phyloP scores from a whole-genome alignment of 2,113 vertebrate genomes.

The Phalacrocorax pelagicus region DNA sequence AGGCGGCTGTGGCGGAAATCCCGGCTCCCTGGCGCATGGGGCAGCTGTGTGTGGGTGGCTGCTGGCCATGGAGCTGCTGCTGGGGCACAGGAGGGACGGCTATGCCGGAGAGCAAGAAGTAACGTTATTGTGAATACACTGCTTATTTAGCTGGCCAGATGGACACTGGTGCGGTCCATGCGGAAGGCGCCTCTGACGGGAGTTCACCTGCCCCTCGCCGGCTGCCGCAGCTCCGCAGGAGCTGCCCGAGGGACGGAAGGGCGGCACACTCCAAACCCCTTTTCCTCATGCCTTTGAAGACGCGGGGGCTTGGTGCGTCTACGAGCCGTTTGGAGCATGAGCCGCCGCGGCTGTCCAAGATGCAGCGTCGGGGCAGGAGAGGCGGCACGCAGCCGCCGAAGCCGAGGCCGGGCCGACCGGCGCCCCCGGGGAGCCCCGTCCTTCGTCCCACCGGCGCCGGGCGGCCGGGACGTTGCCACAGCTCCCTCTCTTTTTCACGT shows the following conservation, averaged over 20 bases:
- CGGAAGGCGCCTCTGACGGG: neutral
- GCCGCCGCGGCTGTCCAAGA: accelerated
- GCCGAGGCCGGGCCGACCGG: no score
- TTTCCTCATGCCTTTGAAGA: neutral
- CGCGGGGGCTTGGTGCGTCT: accelerated
- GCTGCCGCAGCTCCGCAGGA: neutral
- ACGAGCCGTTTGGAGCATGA: accelerated
- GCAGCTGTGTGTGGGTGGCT: neutral
- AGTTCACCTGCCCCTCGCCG: no score
- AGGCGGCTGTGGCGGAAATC: neutral
- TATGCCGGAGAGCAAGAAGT: neutral
- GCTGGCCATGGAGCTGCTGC: neutral
- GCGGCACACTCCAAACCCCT: neutral
- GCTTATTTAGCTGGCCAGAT: neutral
- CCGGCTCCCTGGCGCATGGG: accelerated
- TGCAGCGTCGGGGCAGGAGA: neutral
- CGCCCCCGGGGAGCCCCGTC: accelerated
- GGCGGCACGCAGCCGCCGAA: accelerated
- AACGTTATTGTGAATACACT: neutral
- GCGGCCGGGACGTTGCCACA: neutral
- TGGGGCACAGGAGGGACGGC: neutral
- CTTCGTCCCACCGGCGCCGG: neutral
- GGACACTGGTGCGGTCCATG: accelerated
- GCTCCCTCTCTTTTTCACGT: no score
- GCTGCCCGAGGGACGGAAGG: no score